Percentiles rank a stretch among this genome's conserved stretches.
phyloP scores from a whole-genome alignment of 2,113 vertebrate species.

The Tringa solitaria region DNA sequence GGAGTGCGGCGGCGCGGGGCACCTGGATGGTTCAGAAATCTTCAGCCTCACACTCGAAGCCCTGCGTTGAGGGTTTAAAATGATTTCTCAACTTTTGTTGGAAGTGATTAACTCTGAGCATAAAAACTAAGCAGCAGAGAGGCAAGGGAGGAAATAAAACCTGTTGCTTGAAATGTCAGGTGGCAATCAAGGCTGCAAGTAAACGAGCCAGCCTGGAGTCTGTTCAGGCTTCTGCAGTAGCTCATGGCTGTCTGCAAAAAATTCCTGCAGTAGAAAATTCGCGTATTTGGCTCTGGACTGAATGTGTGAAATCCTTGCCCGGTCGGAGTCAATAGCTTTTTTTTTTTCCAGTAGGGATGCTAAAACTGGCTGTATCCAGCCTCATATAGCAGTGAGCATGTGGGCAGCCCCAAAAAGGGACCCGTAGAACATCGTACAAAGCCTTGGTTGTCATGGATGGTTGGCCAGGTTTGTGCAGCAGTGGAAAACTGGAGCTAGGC shows the following conservation, averaged over 20 bases:
- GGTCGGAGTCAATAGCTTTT: not conserved
- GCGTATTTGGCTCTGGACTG: not conserved
- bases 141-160: not conserved
- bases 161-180: not conserved
- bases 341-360: not conserved
- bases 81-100: not conserved
- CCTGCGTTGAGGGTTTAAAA: not conserved
- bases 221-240: constrained; percentile 16
- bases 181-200: constrained; percentile 7
- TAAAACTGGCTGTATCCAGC: not conserved
- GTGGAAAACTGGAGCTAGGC: not conserved
- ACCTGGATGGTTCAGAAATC: not conserved
- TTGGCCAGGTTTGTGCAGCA: fast-evolving
- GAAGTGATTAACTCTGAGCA: not conserved
- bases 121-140: not conserved
- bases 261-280: not conserved
- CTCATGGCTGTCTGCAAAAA: not conserved
- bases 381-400: not conserved
- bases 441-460: not conserved
- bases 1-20: fast-evolving
- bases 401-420: not conserved
- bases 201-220: not conserved
- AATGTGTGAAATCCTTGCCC: not conserved
- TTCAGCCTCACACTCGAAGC: not conserved
- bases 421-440: not conserved